Conservation (phyloP, 2,113 vertebrate genomes). For the Camelus bactrianus region DNA sequence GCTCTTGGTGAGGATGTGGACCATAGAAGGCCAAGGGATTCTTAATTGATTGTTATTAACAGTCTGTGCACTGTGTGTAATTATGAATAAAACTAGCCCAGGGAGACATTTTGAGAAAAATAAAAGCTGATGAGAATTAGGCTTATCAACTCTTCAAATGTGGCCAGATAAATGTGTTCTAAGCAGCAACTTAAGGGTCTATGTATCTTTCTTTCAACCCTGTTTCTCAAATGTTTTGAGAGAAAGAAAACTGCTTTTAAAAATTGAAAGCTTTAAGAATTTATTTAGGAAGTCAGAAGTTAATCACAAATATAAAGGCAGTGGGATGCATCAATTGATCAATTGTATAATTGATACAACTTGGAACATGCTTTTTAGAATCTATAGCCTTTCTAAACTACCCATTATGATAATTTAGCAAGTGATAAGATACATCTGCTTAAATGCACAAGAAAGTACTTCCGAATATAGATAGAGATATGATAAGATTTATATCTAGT, state of each 20-base stretch:
- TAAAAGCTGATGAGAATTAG: slow-evolving; percentile 2
- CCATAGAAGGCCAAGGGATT: neutral
- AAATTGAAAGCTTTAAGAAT: neutral
- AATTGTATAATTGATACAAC: neutral
- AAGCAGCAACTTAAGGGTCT: neutral
- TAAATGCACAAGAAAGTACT: neutral
- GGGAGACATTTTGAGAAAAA: neutral
- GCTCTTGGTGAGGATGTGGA: slow-evolving; percentile 22
- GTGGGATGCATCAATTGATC: neutral
- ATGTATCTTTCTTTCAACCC: neutral
- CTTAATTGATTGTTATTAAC: slow-evolving; percentile 51
- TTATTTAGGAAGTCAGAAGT: neutral
- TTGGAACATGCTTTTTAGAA: neutral
- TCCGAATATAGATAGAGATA: neutral
- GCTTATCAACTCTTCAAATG: neutral
- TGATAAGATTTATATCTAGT: neutral
- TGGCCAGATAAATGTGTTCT: neutral
- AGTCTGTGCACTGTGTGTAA: slow-evolving; percentile 18
- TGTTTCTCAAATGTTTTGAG: neutral
- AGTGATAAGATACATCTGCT: neutral
- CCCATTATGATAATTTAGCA: neutral
- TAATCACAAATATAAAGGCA: neutral
- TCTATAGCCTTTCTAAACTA: neutral
- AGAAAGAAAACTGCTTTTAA: neutral
- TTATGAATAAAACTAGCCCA: slow-evolving; percentile 25